phyloP scores from a whole-genome alignment of 2,888 invertebrate species.

The Myopa testacea region DNA sequence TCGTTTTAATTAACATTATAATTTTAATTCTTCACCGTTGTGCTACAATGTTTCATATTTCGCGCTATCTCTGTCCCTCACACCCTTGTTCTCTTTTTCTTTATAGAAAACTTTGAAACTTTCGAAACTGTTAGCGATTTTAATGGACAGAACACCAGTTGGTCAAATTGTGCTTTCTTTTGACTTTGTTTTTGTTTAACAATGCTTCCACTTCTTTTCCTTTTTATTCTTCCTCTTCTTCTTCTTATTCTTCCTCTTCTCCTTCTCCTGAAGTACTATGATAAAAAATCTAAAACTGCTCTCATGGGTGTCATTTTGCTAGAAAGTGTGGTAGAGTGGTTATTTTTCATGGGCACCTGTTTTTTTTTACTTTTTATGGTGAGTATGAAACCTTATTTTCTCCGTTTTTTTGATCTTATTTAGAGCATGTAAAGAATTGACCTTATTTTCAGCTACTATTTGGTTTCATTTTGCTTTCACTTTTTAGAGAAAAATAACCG shows the following conservation, averaged over 20 bases:
- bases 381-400: not conserved
- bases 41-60: too few species aligned
- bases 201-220: not conserved
- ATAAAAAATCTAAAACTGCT: not conserved
- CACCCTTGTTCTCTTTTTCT: too few species aligned
- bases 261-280: too few species aligned
- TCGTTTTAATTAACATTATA: not conserved
- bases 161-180: too few species aligned
- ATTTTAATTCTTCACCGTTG: not conserved
- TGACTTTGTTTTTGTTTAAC: too few species aligned
- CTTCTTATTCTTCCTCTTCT: not conserved
- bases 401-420: not conserved
- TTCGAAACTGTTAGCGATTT: too few species aligned
- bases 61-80: too few species aligned
- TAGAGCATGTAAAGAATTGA: not conserved
- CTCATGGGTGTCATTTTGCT: conserved; percentile 27
- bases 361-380: not conserved
- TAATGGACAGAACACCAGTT: too few species aligned
- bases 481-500: not conserved
- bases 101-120: too few species aligned
- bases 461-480: not conserved
- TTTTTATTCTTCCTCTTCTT: conserved; percentile 9
- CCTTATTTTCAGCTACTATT: conserved; percentile 2
- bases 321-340: not conserved
- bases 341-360: not conserved